A percentile compares a stretch with the other conserved stretches of the same genome.
Evolutionary conservation across 2,113 vertebrate species (phyloP).

Genomic region (Cromileptes altivelis): DNA sequence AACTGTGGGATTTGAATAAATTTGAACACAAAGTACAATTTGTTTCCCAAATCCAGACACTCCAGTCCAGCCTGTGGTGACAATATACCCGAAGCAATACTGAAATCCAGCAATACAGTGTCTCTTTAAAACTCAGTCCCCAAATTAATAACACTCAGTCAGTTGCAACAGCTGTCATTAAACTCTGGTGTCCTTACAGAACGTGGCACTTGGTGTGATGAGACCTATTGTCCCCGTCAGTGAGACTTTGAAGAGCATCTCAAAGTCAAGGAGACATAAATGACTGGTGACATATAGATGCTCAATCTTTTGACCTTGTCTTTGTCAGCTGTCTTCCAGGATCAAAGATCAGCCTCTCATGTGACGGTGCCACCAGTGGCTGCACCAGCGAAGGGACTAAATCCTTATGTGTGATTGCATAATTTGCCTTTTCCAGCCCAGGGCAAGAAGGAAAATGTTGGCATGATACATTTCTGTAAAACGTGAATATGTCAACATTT

Average conservation of each 20-base stretch:
- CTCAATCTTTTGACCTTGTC: constrained; percentile 45
- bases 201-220: not conserved
- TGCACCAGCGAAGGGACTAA: not conserved
- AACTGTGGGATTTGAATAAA: not conserved
- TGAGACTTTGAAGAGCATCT: constrained; percentile 36
- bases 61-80: not conserved
- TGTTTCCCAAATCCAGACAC: not conserved
- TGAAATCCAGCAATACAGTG: not conserved
- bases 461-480: too few species aligned
- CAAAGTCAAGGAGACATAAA: constrained; percentile 44
- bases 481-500: too few species aligned
- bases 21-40: not conserved
- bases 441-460: too few species aligned
- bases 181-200: not conserved
- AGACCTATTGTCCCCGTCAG: not conserved
- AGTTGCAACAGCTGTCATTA: not conserved
- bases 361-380: constrained; percentile 7
- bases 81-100: not conserved
- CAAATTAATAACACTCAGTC: not conserved
- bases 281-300: constrained; percentile 28
- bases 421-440: not conserved
- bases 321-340: constrained; percentile 20
- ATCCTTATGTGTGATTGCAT: not conserved
- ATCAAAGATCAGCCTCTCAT: constrained; percentile 44
- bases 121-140: not conserved